Base-by-base conservation (phyloP, 2,888 invertebrate genomes). In the Pasiphila rectangulata region DNA sequence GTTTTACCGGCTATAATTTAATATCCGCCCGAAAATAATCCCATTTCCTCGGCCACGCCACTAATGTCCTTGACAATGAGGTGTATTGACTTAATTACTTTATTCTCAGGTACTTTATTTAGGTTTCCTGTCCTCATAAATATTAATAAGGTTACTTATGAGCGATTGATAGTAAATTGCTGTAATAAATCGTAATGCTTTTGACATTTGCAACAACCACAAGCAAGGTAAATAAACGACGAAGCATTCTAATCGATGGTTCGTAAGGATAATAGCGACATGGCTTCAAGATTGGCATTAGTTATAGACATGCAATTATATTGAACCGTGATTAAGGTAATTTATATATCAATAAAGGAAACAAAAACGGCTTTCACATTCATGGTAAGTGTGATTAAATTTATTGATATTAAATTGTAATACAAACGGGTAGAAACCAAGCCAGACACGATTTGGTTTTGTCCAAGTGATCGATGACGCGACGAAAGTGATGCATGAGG, bases 1-100 rank as follows among this genome's bases (percentile, higher is more conserved):
- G 72, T 69, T 70, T 74, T 73, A 78, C 78, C 74, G 75, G 63
- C 67, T 71, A 82, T 88, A 87, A 88, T 87, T 87, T 83, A 87
- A 88, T 86, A 87, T 88, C 88, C 88, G 88, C 73, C 73, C 78
- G 57, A 79, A 80, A 77, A 76, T 83, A 82, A 82, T 80, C 77
- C 71, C 66, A 83, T 81, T 84, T 83, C 83, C 82, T 80, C 72
- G 59, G 65, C 65, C 59, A 69, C 61, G 61, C 62, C 54, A 66
- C 61, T 59, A 67, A 58, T 59, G 52, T 52, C 57, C 69, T 73
- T 75, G 72, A 70, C 68, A 67, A 63, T 67, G 61, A 60, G 57
- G 55, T 43, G 39, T 40, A 12, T 30, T 4, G 20, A 41, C 15
- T 36, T 41, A n/a, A 25, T 9, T 37, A 19, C 9, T 17, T 32